Evolutionary conservation across 2,113 vertebrate species (phyloP).

Genomic region (Antigone vipio): DNA sequence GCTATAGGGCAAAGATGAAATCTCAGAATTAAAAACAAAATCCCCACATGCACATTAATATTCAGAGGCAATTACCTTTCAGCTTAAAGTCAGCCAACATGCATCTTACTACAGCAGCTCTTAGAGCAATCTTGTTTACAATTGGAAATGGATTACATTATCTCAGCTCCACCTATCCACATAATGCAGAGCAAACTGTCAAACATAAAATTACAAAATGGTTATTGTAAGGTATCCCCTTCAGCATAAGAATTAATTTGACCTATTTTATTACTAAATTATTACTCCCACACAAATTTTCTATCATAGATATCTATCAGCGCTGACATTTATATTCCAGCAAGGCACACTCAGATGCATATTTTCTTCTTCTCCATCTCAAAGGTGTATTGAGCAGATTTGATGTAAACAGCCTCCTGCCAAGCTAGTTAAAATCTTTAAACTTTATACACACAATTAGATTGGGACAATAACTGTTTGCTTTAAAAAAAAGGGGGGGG

Average conservation of each 20-base stretch:
- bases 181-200: slow-evolving; percentile 58
- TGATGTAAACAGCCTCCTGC: slow-evolving; percentile 49
- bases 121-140: slow-evolving; percentile 65
- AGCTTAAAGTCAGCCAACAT: slow-evolving; percentile 45
- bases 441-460: slow-evolving; percentile 57
- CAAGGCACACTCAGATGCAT: slow-evolving; percentile 20
- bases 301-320: slow-evolving; percentile 61
- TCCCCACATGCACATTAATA: slow-evolving; percentile 58
- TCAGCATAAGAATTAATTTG: slow-evolving; percentile 65
- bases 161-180: slow-evolving; percentile 48
- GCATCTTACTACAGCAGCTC: slow-evolving; percentile 59
- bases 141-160: slow-evolving; percentile 61
- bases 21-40: slow-evolving; percentile 58
- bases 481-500: neutral
- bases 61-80: slow-evolving; percentile 65
- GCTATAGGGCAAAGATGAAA: slow-evolving; percentile 52
- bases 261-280: slow-evolving; percentile 70
- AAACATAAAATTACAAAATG: slow-evolving; percentile 66
- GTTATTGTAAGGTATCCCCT: slow-evolving; percentile 66
- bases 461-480: slow-evolving; percentile 20
- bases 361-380: slow-evolving; percentile 32
- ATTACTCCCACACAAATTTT: slow-evolving; percentile 71
- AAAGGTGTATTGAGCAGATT: slow-evolving; percentile 53
- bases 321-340: slow-evolving; percentile 58
- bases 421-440: slow-evolving; percentile 62